Base-by-base conservation (phyloP, 2,113 vertebrate genomes). In the Eleginops maclovinus region DNA sequence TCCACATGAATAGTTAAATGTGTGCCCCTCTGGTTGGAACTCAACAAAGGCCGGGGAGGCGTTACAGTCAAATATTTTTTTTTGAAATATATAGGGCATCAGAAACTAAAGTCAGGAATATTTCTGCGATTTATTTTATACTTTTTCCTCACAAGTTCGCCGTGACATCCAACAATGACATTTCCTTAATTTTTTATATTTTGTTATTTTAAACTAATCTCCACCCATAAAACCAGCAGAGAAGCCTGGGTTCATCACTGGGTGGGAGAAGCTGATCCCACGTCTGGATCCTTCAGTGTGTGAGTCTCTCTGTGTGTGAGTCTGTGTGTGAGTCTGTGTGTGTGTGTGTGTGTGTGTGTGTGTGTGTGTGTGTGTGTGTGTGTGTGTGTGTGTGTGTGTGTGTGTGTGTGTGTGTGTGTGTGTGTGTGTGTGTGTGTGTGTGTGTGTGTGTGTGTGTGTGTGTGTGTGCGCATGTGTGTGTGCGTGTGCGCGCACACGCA, bases 1-100 rank as follows among this genome's bases (percentile, higher is more conserved):
- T 94, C 92, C 90, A 93, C 90, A 83, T 93, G 92, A 91, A 80
- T 89, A 91, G 89, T 91, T 92, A 92, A 91, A 93, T 86, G 84
- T 92, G 86, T 86, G 90, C 90, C 75, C 87, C 90, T 91, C 83
- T 91, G 87, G 72, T 87, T 89, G 81, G 72, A 85, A 87, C 75
- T 74, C 53, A 68, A 78, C 83, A 80, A 81, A 89, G 73, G 75
- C 69, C 51, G 71, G 46, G 13, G 74, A 72, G 58, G 61, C 40
- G 64, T 84, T 68, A 49, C 72, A 50, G 77, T 75, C 24, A 49
- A 36, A n/a, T n/a, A n/a, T n/a, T n/a, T n/a, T n/a, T n/a, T n/a
- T n/a, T n/a, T n/a, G n/a, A 44, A 53, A 79, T 46, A 40, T 41
- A 74, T 22, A 80, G 80, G 78, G 65, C 85, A 61, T 36, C 13